Evolutionary conservation across 2,888 invertebrate species (phyloP).

Genomic region (Drosophila peninsularis): DNA sequence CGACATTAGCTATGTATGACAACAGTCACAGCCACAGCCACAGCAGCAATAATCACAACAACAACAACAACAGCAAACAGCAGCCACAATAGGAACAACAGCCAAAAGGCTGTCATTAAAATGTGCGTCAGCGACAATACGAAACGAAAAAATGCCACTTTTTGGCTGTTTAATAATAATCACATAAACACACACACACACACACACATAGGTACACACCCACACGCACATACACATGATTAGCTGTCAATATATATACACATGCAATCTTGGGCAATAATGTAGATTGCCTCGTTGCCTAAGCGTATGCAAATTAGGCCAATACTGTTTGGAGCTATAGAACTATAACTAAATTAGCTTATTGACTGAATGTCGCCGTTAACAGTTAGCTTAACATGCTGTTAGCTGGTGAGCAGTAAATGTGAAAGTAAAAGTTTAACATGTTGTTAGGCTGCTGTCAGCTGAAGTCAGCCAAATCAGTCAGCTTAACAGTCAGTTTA

Average conservation of each 20-base stretch:
- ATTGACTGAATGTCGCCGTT: not conserved
- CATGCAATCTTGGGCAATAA: not conserved
- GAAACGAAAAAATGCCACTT: slow-evolving; percentile 11
- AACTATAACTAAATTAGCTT: not conserved
- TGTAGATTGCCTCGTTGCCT: not conserved
- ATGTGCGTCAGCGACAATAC: slow-evolving; percentile 23
- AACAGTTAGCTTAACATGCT: not conserved
- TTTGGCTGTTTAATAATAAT: slow-evolving; percentile 12
- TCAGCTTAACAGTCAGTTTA: too few relatives aligned
- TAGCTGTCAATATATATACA: not conserved
- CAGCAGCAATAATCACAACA: slow-evolving; percentile 14
- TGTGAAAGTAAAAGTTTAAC: not conserved
- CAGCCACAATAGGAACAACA: slow-evolving; percentile 7
- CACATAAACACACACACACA: not conserved
- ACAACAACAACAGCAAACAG: slow-evolving; percentile 15
- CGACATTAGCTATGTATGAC: slow-evolving; percentile 37
- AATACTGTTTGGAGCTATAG: not conserved
- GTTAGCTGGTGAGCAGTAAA: not conserved
- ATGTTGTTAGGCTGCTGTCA: too few relatives aligned
- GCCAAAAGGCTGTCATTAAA: slow-evolving; percentile 46
- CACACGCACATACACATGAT: not conserved
- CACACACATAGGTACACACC: not conserved
- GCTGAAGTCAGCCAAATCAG: too few relatives aligned
- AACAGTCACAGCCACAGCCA: slow-evolving; percentile 31
- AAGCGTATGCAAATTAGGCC: not conserved